A percentile compares a stretch with the other conserved stretches of the same genome.
Conservation (phyloP, 2,888 invertebrate species). For the Limulus polyphemus region DNA sequence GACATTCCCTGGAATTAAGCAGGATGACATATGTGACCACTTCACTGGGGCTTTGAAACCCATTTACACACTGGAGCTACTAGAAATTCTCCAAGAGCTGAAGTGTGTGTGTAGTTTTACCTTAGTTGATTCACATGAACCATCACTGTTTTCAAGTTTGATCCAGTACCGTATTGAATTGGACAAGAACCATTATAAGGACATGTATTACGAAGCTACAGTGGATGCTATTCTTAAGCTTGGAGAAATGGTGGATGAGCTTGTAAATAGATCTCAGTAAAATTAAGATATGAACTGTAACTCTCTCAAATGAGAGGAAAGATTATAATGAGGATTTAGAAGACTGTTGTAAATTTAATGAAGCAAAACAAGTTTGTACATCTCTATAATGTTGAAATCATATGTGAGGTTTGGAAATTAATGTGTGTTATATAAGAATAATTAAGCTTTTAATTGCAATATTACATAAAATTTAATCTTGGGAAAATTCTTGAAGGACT, state of each 20-base stretch:
- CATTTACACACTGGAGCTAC: constrained; percentile 47
- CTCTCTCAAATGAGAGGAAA: too few relatives aligned
- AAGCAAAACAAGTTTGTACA: too few relatives aligned
- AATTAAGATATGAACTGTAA: too few relatives aligned
- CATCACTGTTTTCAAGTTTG: constrained; percentile 13
- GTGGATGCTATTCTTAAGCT: background rate
- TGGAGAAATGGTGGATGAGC: background rate
- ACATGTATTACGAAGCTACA: background rate
- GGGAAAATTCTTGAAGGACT: too few relatives aligned
- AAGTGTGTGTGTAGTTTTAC: constrained; percentile 44
- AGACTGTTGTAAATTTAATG: too few relatives aligned
- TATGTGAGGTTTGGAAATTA: too few relatives aligned
- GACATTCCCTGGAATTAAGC: constrained; percentile 46
- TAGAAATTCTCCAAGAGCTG: constrained; percentile 47
- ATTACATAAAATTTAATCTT: too few relatives aligned
- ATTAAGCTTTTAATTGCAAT: too few relatives aligned
- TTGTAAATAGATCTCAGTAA: background rate
- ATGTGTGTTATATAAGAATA: too few relatives aligned
- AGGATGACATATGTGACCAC: constrained; percentile 45
- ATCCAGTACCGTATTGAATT: background rate
- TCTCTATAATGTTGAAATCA: too few relatives aligned
- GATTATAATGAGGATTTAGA: too few relatives aligned
- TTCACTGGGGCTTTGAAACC: constrained; percentile 54
- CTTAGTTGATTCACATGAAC: constrained; percentile 25
- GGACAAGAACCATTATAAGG: background rate